Percentiles rank a stretch among this genome's conserved stretches.
Evolutionary conservation across 2,113 vertebrate species (phyloP).

Genomic region (Bubo bubo): DNA sequence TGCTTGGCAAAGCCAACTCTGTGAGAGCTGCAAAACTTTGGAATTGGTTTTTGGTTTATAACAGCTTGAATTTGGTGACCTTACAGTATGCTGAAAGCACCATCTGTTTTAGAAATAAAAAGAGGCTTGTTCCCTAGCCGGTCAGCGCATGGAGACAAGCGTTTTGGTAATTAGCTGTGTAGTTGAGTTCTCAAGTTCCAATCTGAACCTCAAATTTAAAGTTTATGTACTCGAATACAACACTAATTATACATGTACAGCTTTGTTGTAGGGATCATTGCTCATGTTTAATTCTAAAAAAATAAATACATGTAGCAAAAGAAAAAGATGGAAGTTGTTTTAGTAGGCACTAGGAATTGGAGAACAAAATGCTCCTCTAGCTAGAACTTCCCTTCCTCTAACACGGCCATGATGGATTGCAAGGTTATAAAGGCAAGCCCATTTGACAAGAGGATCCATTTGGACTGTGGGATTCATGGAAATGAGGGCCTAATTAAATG

Average conservation of each 20-base stretch:
- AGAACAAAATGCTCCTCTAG: neutral
- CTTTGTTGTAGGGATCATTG: neutral
- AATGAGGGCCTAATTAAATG: neutral
- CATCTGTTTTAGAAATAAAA: constrained; percentile 39
- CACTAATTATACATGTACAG: neutral
- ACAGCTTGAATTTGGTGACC: constrained; percentile 64
- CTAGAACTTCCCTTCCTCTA: neutral
- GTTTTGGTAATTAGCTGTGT: neutral
- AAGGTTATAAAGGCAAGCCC: neutral
- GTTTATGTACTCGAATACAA: neutral
- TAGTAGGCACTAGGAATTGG: neutral
- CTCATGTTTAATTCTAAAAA: neutral
- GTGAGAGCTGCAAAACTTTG: constrained; percentile 8
- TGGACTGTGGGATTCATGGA: neutral
- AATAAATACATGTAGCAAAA: neutral
- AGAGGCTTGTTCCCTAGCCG: neutral
- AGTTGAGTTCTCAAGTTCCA: neutral
- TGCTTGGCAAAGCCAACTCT: constrained; percentile 24
- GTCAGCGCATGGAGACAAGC: neutral
- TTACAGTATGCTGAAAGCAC: constrained; percentile 14
- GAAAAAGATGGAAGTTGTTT: neutral
- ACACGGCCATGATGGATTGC: neutral
- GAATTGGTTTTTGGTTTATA: constrained; percentile 32
- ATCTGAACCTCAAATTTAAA: neutral
- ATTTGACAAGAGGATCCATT: neutral